Base-by-base conservation (phyloP, 2,113 vertebrate species). In the Columba livia region DNA sequence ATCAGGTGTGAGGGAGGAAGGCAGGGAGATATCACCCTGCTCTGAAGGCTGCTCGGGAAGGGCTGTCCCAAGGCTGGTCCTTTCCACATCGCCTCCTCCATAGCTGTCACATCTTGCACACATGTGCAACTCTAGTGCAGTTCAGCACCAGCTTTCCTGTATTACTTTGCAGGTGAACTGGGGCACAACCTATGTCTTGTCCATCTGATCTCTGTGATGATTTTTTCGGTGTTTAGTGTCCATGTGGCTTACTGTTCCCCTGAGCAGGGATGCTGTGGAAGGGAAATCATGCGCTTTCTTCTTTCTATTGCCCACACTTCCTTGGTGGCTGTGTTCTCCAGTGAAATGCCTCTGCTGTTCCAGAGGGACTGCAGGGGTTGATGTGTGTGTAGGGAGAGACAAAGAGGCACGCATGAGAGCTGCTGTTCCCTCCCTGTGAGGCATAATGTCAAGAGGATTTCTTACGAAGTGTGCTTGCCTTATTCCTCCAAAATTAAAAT, bases 121-220 rank as follows among this genome's bases (percentile, higher is more conserved):
- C 0, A 0, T 5, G 29, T 13, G 54, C 24, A 13, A 0, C 40
- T 71, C 36, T 48, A 14, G 34, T 0, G 0, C 1, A 2, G 25
- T 10, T 58, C 79, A 5, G 72, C 4, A 0, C 64, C 36, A 13
- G 1, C 20, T 80, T 40, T 62, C 32, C 40, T 56, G n/a, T 0
- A 0, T 19, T 17, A 1, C 26, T 47, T 38, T 38, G 15, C 64
- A 28, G 79, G 20, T 19, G 36, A 56, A 61, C 40, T 3, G 12
- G 44, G 56, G 54, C 2, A 8, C 21, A 16, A 12, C 4, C 3
- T 15, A 29, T 1, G 3, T 29, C n/a, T 79, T 47, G 24, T 34
- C 71, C 17, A 2, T 48, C 40, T 20, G 53, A 16, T 74, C 36
- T 62, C 51, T 48, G 42, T 16, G 42, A 42, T 16, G 42, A 42